phyloP scores from a whole-genome alignment of 2,797 vertebrate species.

The Helarctos malayanus region DNA sequence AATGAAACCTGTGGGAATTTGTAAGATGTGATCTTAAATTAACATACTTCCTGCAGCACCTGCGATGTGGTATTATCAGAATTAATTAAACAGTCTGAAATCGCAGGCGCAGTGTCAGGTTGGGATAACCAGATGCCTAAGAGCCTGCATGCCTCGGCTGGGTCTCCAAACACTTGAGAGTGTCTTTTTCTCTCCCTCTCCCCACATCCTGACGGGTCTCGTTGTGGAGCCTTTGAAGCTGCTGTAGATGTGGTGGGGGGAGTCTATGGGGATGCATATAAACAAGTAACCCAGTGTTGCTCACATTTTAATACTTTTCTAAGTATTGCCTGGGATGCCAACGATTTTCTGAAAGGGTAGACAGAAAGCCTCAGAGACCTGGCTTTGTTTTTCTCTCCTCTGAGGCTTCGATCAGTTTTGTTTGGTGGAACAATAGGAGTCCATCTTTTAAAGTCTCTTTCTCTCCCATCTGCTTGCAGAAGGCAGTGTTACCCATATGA shows the following conservation, averaged over 20 bases:
- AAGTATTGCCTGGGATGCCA: slow-evolving; percentile 61
- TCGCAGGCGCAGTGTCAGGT: slow-evolving; percentile 72
- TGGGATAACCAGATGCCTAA: slow-evolving; percentile 83
- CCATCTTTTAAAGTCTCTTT: slow-evolving; percentile 66
- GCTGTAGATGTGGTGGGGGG: slow-evolving; percentile 75
- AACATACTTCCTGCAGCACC: slow-evolving; percentile 79
- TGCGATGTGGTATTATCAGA: slow-evolving; percentile 82
- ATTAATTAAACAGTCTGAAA: slow-evolving; percentile 87
- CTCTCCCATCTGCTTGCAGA: slow-evolving; percentile 70
- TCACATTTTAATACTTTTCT: slow-evolving; percentile 79
- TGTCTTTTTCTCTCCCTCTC: slow-evolving; percentile 67
- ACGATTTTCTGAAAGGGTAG: slow-evolving; percentile 72
- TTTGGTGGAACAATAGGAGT: slow-evolving; percentile 69
- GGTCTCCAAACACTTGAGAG: slow-evolving; percentile 59
- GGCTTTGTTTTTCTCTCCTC: slow-evolving; percentile 75
- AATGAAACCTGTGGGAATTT: slow-evolving; percentile 79
- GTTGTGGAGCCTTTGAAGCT: slow-evolving; percentile 84
- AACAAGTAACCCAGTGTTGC: slow-evolving; percentile 82
- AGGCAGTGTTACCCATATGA: slow-evolving; percentile 47
- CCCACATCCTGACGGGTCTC: slow-evolving; percentile 71
- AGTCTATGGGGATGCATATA: slow-evolving; percentile 85
- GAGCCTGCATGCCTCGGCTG: slow-evolving; percentile 36
- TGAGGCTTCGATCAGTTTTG: slow-evolving; percentile 57
- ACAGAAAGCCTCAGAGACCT: slow-evolving; percentile 7
- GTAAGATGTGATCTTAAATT: slow-evolving; percentile 84